A percentile compares a stretch with the other conserved stretches of the same genome.
Conservation (phyloP, 2,797 vertebrate genomes). For the Sparidentex hasta region DNA sequence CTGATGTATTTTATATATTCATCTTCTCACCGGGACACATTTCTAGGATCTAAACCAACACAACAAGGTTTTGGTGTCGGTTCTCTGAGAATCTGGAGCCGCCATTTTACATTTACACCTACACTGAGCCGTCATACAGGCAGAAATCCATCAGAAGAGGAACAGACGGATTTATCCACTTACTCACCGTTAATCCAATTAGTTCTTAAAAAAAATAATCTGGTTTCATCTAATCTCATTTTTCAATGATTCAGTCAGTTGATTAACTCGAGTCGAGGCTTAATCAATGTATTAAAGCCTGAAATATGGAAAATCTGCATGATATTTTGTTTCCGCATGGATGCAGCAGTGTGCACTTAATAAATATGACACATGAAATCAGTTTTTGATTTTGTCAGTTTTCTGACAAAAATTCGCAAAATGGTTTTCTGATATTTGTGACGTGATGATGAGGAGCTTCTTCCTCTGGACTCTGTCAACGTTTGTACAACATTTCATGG, state of each 20-base stretch:
- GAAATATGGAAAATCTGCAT: too few relatives aligned
- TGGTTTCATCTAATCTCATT: not conserved
- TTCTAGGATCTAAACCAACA: not conserved
- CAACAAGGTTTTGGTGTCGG: not conserved
- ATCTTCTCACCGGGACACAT: not conserved
- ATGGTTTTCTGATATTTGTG: too few relatives aligned
- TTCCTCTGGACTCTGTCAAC: too few relatives aligned
- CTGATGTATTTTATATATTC: not conserved
- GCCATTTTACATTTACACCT: slow-evolving; percentile 3
- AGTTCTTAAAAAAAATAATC: not conserved
- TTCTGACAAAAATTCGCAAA: too few relatives aligned
- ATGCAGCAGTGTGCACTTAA: too few relatives aligned
- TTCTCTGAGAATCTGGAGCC: slow-evolving; percentile 9
- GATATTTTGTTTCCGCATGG: too few relatives aligned
- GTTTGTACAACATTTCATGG: too few relatives aligned
- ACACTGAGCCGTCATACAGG: not conserved
- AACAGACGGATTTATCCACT: not conserved
- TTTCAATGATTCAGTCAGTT: not conserved
- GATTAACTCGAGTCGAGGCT: not conserved
- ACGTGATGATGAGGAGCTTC: too few relatives aligned
- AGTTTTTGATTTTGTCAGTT: too few relatives aligned
- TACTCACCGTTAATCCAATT: slow-evolving; percentile 13
- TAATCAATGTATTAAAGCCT: too few relatives aligned
- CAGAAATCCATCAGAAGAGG: slow-evolving; percentile 15
- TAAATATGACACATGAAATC: too few relatives aligned